Evolutionary conservation across 1,140 invertebrate genomes (phyloP), one percentile per base, ranked within the genome.

Genomic region (Laupala kohalensis): DNA sequence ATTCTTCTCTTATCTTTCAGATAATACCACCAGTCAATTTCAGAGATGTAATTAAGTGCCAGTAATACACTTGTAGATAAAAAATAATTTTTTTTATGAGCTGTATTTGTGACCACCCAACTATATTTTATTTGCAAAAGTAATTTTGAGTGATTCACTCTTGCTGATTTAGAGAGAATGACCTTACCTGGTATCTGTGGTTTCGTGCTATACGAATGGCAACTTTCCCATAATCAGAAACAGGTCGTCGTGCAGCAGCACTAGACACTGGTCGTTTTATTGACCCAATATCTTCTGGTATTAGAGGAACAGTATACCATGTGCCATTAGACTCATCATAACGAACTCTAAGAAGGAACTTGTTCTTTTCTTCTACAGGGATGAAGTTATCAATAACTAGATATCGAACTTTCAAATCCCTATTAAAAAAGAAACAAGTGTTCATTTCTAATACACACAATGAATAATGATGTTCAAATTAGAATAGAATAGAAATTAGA

Each of bases 351-450:
- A 81, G 88, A 75, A 90, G 84, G n/a, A 98, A 87, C 76, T 92
- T 89, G 66, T 89, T 87, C 76, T 94, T 91, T 67, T 97, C 94
- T 76, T 95, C 93, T 4, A 88, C 84, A 13, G 96, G 96, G 77
- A 99, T 95, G 80, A 99, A 99, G 81, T 97, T 97, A 77, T 98
- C 96, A 72, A 98, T 96, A 64, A 98, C 92, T 12, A 97, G 84
- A 77, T 92, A 88, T 72, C 90, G 88, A n/a, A 92, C 83, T 75
- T 93, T 91, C 66, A 94, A 80, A 76, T 92, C 85, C 28, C 69
- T 73, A 28, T 67, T 63, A 73, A 70, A 63, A 66, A 30, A 71
- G 30, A n/a, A n/a, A n/a, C n/a, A n/a, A n/a, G n/a, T n/a, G n/a
- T n/a, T n/a, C n/a, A n/a, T n/a, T n/a, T n/a, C n/a, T n/a, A n/a